Percentiles rank a stretch among this genome's conserved stretches.
Evolutionary conservation across 2,888 invertebrate species (phyloP).

Genomic region (Heliothis peltigera): DNA sequence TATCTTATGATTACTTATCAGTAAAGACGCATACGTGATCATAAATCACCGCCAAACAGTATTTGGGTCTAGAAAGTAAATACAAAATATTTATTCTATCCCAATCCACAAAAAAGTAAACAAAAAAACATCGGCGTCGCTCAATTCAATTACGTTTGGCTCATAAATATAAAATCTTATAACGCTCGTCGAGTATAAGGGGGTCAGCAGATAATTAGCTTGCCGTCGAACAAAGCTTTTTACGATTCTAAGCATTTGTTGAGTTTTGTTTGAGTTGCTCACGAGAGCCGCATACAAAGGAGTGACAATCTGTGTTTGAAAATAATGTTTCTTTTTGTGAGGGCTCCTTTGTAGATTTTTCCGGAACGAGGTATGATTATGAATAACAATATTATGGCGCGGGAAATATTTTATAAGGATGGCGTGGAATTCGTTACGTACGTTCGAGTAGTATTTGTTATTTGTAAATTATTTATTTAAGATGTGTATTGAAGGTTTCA

Average conservation of each 20-base stretch:
- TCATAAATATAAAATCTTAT: slow-evolving; percentile 49
- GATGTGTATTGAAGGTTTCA: too few species aligned
- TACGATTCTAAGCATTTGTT: slow-evolving; percentile 53
- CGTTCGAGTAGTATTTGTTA: not conserved
- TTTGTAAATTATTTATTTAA: not conserved
- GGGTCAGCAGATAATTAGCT: slow-evolving; percentile 51
- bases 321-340: slow-evolving; percentile 52
- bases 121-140: slow-evolving; percentile 5
- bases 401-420: slow-evolving; percentile 23
- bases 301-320: slow-evolving; percentile 51
- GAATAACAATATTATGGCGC: slow-evolving; percentile 30
- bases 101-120: slow-evolving; percentile 9
- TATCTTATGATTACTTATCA: not conserved
- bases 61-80: not conserved
- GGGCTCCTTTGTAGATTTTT: slow-evolving; percentile 20
- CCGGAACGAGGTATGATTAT: slow-evolving; percentile 34
- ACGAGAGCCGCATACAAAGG: slow-evolving; percentile 60
- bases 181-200: slow-evolving; percentile 37
- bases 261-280: slow-evolving; percentile 57
- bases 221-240: slow-evolving; percentile 38
- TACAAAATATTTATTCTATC: not conserved
- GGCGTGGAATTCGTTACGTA: not conserved
- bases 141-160: slow-evolving; percentile 28
- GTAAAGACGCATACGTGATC: not conserved
- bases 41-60: not conserved